Conservation (phyloP, 2,113 vertebrate species). For the Poeciliopsis retropinna region DNA sequence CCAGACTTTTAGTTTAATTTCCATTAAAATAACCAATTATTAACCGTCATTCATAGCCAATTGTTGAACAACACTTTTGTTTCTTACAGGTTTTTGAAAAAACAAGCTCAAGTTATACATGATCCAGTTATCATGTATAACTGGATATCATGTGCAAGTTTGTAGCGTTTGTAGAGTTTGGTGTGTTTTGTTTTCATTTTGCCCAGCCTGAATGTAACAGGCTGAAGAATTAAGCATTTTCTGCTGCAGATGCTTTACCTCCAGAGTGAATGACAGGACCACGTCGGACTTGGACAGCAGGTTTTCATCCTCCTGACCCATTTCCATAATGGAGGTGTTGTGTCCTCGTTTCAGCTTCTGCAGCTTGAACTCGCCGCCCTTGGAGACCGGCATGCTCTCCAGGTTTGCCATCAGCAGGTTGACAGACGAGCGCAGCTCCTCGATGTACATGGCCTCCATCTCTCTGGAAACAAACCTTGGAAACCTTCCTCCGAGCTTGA, state of each 20-base stretch:
- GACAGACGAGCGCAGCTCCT: slow-evolving; percentile 96
- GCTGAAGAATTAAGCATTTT: neutral
- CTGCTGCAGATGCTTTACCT: slow-evolving; percentile 78
- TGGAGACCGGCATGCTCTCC: slow-evolving; percentile 99
- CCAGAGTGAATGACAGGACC: slow-evolving; percentile 93
- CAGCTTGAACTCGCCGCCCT: slow-evolving; percentile 98
- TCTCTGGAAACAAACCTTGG: slow-evolving; percentile 94
- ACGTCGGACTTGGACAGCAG: slow-evolving; percentile 98
- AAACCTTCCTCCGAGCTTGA: slow-evolving; percentile 89
- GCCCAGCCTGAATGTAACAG: neutral
- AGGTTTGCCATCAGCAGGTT: slow-evolving; percentile 98
- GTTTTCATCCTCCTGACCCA: slow-evolving; percentile 99
- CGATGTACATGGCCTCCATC: slow-evolving; percentile 98
- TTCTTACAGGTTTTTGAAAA: no score
- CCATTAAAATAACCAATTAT: no score
- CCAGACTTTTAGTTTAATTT: no score
- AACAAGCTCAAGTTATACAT: no score
- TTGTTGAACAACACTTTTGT: no score
- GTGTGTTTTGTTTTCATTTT: no score
- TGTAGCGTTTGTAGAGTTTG: neutral
- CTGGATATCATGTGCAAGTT: neutral
- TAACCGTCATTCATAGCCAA: no score
- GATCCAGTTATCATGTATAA: no score
- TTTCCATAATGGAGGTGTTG: slow-evolving; percentile 98
- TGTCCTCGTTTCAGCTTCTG: slow-evolving; percentile 98